phyloP scores from a whole-genome alignment of 2,113 vertebrate genomes.

The Toxotes chatareus region DNA sequence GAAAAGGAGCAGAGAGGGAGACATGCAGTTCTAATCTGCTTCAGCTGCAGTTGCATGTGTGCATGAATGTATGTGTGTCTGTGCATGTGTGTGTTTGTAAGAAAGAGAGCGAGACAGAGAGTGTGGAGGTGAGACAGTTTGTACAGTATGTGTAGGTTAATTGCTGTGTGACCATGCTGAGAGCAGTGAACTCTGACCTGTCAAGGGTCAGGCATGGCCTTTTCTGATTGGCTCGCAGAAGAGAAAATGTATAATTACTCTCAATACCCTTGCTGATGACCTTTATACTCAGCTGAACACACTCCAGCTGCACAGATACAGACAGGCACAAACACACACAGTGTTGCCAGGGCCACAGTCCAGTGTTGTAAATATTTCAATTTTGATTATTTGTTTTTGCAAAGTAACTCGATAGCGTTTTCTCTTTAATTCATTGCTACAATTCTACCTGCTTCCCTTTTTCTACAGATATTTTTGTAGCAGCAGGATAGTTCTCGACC shows the following conservation, averaged over 20 bases:
- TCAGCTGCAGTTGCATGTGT: slow-evolving; percentile 28
- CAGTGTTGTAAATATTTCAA: neutral
- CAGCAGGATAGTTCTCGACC: neutral
- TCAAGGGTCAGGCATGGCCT: slow-evolving; percentile 30
- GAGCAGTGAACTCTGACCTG: slow-evolving; percentile 62
- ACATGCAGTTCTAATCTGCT: slow-evolving; percentile 42
- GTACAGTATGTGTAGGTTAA: slow-evolving; percentile 61
- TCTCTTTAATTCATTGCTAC: neutral
- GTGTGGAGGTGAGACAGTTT: slow-evolving; percentile 24
- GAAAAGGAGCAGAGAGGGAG: slow-evolving; percentile 33
- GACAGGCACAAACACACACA: slow-evolving; percentile 3
- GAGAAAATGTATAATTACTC: slow-evolving; percentile 68
- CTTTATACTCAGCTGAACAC: slow-evolving; percentile 58
- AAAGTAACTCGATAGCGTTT: neutral
- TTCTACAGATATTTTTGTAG: neutral
- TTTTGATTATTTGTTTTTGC: neutral
- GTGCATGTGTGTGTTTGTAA: neutral
- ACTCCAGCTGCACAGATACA: neutral
- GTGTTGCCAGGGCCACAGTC: neutral
- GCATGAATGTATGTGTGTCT: neutral
- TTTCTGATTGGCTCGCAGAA: slow-evolving; percentile 64
- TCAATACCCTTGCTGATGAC: slow-evolving; percentile 61
- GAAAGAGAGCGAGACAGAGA: neutral
- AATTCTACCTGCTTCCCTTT: neutral
- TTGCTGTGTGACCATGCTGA: slow-evolving; percentile 70